A percentile compares a stretch with the other conserved stretches of the same genome.
These are phyloP conservation scores for Nothoprocta perdicaria DNA, from an alignment of 2,113 vertebrate species.

Conservation along the genomic window DNA sequence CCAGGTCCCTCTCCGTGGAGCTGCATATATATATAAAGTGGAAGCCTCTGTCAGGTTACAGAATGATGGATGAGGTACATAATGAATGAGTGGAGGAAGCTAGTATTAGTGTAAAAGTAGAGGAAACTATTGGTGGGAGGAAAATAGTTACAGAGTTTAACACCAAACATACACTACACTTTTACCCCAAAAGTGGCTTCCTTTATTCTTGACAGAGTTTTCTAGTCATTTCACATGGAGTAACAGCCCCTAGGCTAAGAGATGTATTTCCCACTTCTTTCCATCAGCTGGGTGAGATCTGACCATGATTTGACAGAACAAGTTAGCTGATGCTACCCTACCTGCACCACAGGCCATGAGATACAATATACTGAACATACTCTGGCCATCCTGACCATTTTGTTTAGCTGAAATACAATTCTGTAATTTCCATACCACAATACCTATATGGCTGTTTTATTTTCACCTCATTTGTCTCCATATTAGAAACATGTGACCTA, in stretches of 20 bases:
- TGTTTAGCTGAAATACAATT: not conserved
- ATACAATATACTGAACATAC: not conserved
- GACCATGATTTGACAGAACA: not conserved
- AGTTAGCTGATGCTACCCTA: not conserved
- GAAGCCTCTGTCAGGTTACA: not conserved
- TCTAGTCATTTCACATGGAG: not conserved
- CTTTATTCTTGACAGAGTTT: not conserved
- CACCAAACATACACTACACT: not conserved
- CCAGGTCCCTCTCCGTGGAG: too few species aligned
- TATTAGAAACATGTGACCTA: not conserved
- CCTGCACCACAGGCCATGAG: not conserved
- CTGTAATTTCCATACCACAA: not conserved
- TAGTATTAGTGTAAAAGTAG: not conserved
- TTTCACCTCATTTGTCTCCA: not conserved
- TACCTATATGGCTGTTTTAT: not conserved
- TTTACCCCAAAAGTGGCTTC: not conserved
- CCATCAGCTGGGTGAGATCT: not conserved
- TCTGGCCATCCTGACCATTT: not conserved
- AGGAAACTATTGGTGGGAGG: not conserved
- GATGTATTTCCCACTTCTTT: not conserved
- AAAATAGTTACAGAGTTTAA: not conserved
- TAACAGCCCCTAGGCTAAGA: not conserved
- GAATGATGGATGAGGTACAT: not conserved
- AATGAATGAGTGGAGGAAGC: fast-evolving
- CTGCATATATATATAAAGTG: not conserved